Conservation (phyloP, 2,797 vertebrate species). For the Mustela erminea region DNA sequence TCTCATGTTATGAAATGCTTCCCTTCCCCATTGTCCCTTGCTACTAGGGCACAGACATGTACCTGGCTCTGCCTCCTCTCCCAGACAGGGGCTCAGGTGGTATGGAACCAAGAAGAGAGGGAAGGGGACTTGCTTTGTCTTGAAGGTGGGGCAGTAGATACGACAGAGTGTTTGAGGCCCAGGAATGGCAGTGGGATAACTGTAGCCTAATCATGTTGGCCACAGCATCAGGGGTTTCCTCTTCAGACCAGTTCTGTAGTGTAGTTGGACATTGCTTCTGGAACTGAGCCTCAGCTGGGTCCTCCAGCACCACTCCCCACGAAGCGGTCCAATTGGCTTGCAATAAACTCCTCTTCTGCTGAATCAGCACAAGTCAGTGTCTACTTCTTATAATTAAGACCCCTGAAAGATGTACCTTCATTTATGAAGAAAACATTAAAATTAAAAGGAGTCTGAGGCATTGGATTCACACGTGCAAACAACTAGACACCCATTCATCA, state of each 20-base stretch:
- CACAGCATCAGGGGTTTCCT: not conserved
- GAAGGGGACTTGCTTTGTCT: not conserved
- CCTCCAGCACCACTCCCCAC: not conserved
- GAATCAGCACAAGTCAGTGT: not conserved
- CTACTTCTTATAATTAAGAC: not conserved
- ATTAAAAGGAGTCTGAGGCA: not conserved
- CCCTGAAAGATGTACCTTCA: not conserved
- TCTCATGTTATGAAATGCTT: not conserved
- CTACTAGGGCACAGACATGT: not conserved
- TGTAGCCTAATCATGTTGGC: too few relatives aligned
- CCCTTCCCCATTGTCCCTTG: not conserved
- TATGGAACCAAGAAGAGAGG: not conserved
- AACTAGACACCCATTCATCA: not conserved
- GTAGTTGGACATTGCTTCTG: not conserved
- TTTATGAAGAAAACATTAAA: not conserved
- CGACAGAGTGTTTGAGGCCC: not conserved
- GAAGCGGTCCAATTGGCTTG: not conserved
- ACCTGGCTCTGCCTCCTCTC: not conserved
- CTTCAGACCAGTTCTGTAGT: not conserved
- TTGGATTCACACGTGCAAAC: not conserved
- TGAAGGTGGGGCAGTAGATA: not conserved
- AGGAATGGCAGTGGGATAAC: not conserved
- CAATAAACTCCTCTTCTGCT: not conserved
- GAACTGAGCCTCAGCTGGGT: not conserved
- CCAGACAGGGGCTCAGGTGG: not conserved